Conservation (phyloP, 2,113 vertebrate genomes). For the Phodopus roborovskii region DNA sequence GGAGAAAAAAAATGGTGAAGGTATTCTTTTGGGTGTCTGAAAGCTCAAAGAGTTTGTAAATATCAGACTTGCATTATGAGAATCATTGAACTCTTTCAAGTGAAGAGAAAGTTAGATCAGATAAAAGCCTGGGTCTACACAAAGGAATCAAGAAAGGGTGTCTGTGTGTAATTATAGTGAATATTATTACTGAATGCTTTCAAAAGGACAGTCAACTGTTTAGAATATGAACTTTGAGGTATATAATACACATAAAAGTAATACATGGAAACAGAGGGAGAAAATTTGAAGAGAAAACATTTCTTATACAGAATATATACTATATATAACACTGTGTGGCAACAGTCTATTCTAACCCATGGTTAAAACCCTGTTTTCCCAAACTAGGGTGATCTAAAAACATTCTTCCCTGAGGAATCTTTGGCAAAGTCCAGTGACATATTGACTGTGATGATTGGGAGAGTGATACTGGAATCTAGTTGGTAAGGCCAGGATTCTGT, state of each 20-base stretch:
- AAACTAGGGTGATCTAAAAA: not conserved
- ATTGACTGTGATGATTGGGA: not conserved
- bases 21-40: not conserved
- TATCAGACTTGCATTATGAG: not conserved
- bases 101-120: not conserved
- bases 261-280: not conserved
- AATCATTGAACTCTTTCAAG: not conserved
- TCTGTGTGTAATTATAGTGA: not conserved
- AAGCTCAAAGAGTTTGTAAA: not conserved
- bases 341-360: not conserved
- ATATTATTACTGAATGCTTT: not conserved
- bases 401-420: not conserved
- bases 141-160: constrained; percentile 9
- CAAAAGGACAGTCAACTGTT: not conserved
- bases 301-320: not conserved
- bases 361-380: not conserved
- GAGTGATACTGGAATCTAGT: not conserved
- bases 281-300: not conserved
- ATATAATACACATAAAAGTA: not conserved
- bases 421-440: not conserved
- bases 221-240: not conserved
- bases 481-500: not conserved
- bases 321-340: not conserved
- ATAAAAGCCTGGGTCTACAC: constrained; percentile 3
- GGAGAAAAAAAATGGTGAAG: not conserved